Evolutionary conservation across 2,113 vertebrate species (phyloP).

Genomic region (Symphodus melops): DNA sequence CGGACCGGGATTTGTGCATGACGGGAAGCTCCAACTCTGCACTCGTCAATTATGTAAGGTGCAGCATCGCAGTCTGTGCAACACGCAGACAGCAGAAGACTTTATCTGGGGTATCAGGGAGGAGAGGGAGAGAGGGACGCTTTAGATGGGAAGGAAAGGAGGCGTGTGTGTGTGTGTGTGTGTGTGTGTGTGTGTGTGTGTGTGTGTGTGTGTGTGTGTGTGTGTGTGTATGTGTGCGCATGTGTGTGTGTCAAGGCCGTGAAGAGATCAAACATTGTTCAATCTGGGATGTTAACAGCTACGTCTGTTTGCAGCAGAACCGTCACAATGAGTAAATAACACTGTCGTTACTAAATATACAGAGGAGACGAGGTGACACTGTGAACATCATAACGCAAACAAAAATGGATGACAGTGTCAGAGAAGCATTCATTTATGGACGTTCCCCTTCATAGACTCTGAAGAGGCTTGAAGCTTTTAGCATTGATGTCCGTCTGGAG

Average conservation of each 20-base stretch:
- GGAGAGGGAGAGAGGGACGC: constrained; percentile 20
- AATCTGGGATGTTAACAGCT: constrained; percentile 35
- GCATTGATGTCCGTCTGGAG: constrained; percentile 7
- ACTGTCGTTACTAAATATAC: neutral
- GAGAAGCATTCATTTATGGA: constrained; percentile 1
- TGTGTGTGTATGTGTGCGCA: constrained; percentile 18
- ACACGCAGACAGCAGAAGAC: constrained; percentile 37
- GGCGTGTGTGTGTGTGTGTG: constrained; percentile 14
- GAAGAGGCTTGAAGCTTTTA: constrained; percentile 13
- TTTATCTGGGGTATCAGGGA: constrained; percentile 50
- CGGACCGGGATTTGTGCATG: constrained; percentile 43
- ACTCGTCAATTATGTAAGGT: constrained; percentile 68
- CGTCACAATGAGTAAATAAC: constrained; percentile 8
- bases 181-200: constrained; percentile 19
- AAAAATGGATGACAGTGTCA: constrained; percentile 3
- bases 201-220: constrained; percentile 22
- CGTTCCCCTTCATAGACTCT: constrained; percentile 1
- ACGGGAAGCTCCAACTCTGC: constrained; percentile 39
- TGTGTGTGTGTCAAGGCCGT: constrained; percentile 22
- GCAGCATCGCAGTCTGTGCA: constrained; percentile 24
- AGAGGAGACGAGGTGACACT: neutral
- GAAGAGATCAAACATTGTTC: constrained; percentile 52
- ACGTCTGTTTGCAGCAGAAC: constrained; percentile 4
- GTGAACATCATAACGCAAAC: constrained; percentile 26
- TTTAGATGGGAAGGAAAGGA: constrained; percentile 7